These are phyloP conservation scores for Lochmaea crataegi DNA, from an alignment of 2,888 invertebrate genomes.

Conservation along the genomic window DNA sequence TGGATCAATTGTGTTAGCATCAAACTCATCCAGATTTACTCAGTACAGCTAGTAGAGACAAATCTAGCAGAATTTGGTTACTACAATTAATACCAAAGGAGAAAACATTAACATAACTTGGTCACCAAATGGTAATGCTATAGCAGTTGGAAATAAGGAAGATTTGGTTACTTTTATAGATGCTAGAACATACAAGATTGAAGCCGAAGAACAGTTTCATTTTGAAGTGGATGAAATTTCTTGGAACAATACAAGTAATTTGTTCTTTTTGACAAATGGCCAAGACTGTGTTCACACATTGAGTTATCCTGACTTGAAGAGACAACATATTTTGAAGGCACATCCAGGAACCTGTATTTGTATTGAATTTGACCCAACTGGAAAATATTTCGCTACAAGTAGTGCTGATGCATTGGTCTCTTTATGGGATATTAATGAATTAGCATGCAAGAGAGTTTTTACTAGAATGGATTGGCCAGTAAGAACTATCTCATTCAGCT, in stretches of 20 bases:
- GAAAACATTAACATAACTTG: conserved; percentile 99
- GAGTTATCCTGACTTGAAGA: conserved; percentile 90
- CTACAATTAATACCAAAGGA: conserved; percentile 91
- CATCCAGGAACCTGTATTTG: conserved; percentile 99
- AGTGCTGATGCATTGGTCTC: conserved; percentile 96
- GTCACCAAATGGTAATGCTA: conserved; percentile 97
- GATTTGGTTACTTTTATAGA: conserved; percentile 98
- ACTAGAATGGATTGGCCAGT: conserved; percentile 96
- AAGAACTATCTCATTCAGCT: conserved; percentile 82
- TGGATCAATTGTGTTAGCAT: conserved; percentile 98
- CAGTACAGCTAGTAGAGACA: conserved; percentile 97
- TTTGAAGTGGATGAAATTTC: conserved; percentile 98
- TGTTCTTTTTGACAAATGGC: conserved; percentile 96
- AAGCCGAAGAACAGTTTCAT: conserved; percentile 93
- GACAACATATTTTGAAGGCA: conserved; percentile 91
- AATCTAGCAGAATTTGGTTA: conserved; percentile 96
- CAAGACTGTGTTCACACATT: conserved; percentile 94
- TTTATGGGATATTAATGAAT: conserved; percentile 93
- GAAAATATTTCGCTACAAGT: conserved; percentile 95
- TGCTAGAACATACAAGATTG: conserved; percentile 86
- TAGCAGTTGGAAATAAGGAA: conserved; percentile 98
- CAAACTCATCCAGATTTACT: conserved; percentile 90
- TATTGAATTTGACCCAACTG: conserved; percentile 96
- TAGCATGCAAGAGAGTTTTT: conserved; percentile 92
- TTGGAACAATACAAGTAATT: conserved; percentile 94